Base-by-base conservation (phyloP, 2,797 vertebrate species). In the Sphenodon punctatus region DNA sequence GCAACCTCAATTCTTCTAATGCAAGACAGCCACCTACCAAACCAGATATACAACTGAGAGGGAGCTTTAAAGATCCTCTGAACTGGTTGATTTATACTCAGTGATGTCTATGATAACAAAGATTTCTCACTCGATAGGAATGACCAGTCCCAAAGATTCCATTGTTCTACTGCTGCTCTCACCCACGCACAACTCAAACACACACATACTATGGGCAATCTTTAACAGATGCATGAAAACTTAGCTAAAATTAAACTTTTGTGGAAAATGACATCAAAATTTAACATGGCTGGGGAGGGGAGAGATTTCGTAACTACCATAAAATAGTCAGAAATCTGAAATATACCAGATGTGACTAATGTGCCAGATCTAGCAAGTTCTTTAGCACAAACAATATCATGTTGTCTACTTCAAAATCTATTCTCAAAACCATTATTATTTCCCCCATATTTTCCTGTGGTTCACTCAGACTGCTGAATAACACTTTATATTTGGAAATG, bases 191-290 rank as follows among this genome's bases (percentile, higher is more conserved):
- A 56, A 75, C 70, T 77, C 68, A 75, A 83, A n/a, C n/a, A 82
- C 70, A 79, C 20, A 8, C 11, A 36, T 82, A 41, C 4, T 65
- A 69, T 72, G 89, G 89, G 83, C 87, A 82, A 75, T 59, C 83
- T 76, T 42, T 32, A 80, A 75, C 83, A 91, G 88, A 75, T 82
- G 83, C 90, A 70, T 66, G 43, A 84, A 60, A 82, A 88, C 63
- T 63, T 85, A 68, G 85, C 73, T 82, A 88, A 87, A 94, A 90
- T 67, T 67, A 76, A 89, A 84, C 27, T 79, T 72, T 73, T 48
- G 51, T 38, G 59, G 70, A 15, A 36, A 69, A 49, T 81, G 58
- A 11, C 82, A 63, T 27, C 78, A 81, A 77, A 94, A 86, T 13
- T 55, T 56, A 82, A 66, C 3, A 19, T 39, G 73, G 73, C 55